Percentiles rank a stretch among this genome's conserved stretches.
These are phyloP conservation scores for Oenanthe melanoleuca DNA, from an alignment of 2,113 vertebrate species.

Conservation along the genomic window DNA sequence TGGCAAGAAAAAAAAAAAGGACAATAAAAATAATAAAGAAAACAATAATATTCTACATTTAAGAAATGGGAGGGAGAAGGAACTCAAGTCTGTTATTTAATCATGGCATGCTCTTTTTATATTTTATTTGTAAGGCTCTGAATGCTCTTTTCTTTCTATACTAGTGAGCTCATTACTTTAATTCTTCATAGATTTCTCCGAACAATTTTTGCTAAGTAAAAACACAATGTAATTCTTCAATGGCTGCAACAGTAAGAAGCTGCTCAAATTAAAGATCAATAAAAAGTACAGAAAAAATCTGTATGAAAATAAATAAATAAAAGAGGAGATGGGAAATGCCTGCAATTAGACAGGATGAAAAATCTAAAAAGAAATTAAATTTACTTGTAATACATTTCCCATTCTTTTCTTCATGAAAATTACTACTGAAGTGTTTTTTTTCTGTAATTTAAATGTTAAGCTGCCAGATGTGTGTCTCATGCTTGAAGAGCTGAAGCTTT, in stretches of 20 bases:
- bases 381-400: conserved; percentile 89
- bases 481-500: conserved; percentile 99
- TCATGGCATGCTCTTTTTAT: conserved; percentile 17
- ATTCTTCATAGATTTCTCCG: conserved; percentile 68
- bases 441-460: conserved; percentile 99
- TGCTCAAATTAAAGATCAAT: conserved; percentile 79
- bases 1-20: not conserved
- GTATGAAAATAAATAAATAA: conserved; percentile 74
- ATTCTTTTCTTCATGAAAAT: conserved; percentile 91
- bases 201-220: conserved; percentile 72
- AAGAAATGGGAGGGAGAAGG: conserved; percentile 38
- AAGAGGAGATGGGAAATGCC: conserved; percentile 74
- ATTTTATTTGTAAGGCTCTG: conserved; percentile 52
- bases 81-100: conserved; percentile 44
- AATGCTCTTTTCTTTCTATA: conserved; percentile 66
- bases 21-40: conserved; percentile 54
- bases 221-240: conserved; percentile 67
- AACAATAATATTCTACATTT: conserved; percentile 29
- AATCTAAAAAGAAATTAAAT: conserved; percentile 91
- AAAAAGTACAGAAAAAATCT: conserved; percentile 72
- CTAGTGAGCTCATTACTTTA: conserved; percentile 67
- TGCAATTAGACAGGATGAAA: conserved; percentile 89
- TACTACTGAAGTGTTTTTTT: conserved; percentile 86
- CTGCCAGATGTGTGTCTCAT: conserved; percentile 99
- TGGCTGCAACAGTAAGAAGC: conserved; percentile 52